phyloP scores from a whole-genome alignment of 2,113 vertebrate species.

The Todiramphus chloris region DNA sequence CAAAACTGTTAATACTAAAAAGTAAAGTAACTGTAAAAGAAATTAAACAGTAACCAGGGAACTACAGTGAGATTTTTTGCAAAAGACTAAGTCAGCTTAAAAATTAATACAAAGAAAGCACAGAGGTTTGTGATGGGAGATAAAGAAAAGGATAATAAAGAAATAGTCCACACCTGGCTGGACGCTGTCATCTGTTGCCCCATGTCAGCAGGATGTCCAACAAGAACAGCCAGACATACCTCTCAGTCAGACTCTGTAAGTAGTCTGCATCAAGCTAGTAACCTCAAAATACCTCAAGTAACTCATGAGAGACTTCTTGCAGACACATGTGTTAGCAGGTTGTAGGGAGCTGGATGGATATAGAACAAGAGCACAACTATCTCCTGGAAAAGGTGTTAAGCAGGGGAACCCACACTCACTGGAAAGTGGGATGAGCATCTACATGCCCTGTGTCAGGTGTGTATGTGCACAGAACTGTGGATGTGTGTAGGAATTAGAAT shows the following conservation, averaged over 20 bases:
- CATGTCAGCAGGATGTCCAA: not conserved
- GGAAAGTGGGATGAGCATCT: not conserved
- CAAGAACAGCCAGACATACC: not conserved
- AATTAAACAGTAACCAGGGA: not conserved
- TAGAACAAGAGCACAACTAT: not conserved
- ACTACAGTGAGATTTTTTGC: not conserved
- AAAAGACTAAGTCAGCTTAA: not conserved
- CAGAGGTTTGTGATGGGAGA: not conserved
- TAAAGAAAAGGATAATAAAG: not conserved
- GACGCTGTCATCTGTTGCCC: not conserved
- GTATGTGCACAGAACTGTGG: not conserved
- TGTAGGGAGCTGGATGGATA: not conserved
- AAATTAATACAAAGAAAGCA: not conserved
- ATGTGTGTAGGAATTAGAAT: not conserved
- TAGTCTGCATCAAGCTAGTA: not conserved
- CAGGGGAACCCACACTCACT: not conserved
- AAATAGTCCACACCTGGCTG: not conserved
- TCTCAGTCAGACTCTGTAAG: not conserved
- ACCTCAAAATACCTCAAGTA: not conserved
- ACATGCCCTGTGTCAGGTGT: not conserved
- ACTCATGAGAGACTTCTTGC: not conserved
- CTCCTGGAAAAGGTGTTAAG: not conserved
- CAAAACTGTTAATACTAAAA: not conserved
- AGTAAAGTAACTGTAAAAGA: not conserved
- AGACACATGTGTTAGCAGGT: not conserved